Percentiles rank a stretch among this genome's conserved stretches.
phyloP scores from a whole-genome alignment of 53 echinoderm and acorn worm genomes.

The Apostichopus leukothele region DNA sequence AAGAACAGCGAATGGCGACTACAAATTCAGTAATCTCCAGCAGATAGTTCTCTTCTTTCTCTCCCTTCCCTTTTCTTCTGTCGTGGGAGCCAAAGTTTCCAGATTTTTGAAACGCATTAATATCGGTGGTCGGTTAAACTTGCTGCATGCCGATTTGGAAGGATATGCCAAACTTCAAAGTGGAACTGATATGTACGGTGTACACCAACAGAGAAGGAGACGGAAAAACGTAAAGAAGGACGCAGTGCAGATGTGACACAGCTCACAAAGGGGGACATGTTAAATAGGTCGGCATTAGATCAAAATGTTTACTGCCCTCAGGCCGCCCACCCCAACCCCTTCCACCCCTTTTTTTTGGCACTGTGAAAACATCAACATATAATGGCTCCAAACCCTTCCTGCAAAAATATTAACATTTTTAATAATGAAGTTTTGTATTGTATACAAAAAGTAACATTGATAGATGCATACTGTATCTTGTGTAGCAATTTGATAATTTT shows the following conservation, averaged over 20 bases:
- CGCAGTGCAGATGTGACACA: background rate
- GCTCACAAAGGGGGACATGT: background rate
- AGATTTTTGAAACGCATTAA: constrained; percentile 4
- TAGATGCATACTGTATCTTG: too few relatives aligned
- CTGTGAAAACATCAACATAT: too few relatives aligned
- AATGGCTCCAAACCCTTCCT: too few relatives aligned
- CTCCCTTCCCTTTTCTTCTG: constrained; percentile 20
- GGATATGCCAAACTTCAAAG: background rate
- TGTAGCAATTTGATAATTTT: too few relatives aligned
- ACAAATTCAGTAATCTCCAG: constrained; percentile 22
- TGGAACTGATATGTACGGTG: background rate
- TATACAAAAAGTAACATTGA: too few relatives aligned
- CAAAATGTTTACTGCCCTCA: too few relatives aligned
- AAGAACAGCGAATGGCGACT: background rate
- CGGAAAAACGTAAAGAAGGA: background rate
- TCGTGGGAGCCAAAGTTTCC: constrained; percentile 8
- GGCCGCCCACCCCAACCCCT: too few relatives aligned
- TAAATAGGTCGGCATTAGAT: too few relatives aligned
- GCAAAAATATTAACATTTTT: too few relatives aligned
- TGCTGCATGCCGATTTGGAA: background rate
- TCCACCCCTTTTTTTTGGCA: too few relatives aligned
- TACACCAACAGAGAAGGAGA: background rate
- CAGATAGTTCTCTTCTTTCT: constrained; percentile 21
- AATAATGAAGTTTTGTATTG: too few relatives aligned
- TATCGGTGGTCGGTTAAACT: background rate